phyloP scores from a whole-genome alignment of 2,113 vertebrate genomes.

The Coryphaenoides rupestris region DNA sequence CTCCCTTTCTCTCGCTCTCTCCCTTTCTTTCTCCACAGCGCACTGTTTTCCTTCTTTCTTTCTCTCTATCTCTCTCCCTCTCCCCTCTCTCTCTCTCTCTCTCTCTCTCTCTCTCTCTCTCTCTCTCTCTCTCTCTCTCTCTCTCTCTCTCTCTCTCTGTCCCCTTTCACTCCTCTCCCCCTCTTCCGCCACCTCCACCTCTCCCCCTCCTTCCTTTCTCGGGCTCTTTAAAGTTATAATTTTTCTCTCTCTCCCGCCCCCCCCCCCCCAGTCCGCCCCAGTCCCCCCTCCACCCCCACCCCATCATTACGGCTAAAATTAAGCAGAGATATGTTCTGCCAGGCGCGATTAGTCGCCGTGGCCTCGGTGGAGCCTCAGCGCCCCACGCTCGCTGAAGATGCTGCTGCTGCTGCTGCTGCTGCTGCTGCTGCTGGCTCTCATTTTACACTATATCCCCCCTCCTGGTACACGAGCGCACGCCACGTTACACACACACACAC shows the following conservation, averaged over 20 bases:
- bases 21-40: constrained; percentile 46
- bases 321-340: constrained; percentile 71
- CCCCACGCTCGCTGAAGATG: too few species aligned
- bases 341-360: constrained; percentile 62
- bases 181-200: constrained; percentile 4
- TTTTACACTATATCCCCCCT: constrained; percentile 3
- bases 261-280: too few species aligned
- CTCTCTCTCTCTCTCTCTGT: constrained; percentile 19
- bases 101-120: constrained; percentile 2
- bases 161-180: constrained; percentile 40
- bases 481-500: too few species aligned
- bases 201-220: constrained; percentile 1
- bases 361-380: constrained; percentile 15
- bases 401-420: too few species aligned
- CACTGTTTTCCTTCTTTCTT: constrained; percentile 31
- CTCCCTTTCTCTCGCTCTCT: constrained; percentile 30
- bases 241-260: too few species aligned
- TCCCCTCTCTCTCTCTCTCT: constrained; percentile 10
- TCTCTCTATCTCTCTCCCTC: neutral
- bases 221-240: constrained; percentile 69
- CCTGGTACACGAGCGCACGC: constrained; percentile 14
- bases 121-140: too few species aligned
- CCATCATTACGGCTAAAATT: constrained; percentile 69
- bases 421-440: constrained; percentile 4
- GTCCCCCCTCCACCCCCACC: too few species aligned